Evolutionary conservation across 2,888 invertebrate species (phyloP).

Genomic region (Acanthoscelides obtectus): DNA sequence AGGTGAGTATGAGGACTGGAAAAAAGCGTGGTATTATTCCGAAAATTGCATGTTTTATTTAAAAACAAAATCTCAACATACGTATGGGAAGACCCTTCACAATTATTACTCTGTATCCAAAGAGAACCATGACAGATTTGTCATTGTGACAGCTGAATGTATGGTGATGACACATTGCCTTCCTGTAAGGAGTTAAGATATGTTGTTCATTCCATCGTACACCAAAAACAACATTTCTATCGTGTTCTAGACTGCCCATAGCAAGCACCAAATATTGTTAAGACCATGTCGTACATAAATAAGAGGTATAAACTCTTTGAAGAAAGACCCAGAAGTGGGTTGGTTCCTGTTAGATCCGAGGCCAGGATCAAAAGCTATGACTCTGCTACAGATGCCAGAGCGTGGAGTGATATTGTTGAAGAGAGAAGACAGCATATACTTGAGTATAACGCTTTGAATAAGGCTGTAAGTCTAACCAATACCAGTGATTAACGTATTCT

Average conservation of each 20-base stretch:
- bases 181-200: neutral
- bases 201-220: neutral
- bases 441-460: constrained; percentile 37
- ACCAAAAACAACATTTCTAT: neutral
- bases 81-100: too few relatives aligned
- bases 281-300: constrained; percentile 16
- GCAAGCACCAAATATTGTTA: neutral
- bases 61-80: too few relatives aligned
- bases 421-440: constrained; percentile 56
- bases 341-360: constrained; percentile 42
- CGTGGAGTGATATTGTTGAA: constrained; percentile 55
- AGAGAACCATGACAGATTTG: neutral
- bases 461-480: constrained; percentile 22
- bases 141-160: neutral
- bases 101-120: neutral
- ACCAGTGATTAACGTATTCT: too few relatives aligned
- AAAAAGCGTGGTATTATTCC: too few relatives aligned
- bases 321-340: constrained; percentile 3
- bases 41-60: too few relatives aligned
- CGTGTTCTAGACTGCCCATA: neutral
- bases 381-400: constrained; percentile 55
- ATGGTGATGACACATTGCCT: neutral
- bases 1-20: too few relatives aligned
- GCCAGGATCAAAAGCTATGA: constrained; percentile 53
- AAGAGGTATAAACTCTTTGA: constrained; percentile 13